Percentiles rank a stretch among this genome's conserved stretches.
Evolutionary conservation across 2,113 vertebrate genomes (phyloP).

Genomic region (Eublepharis macularius): DNA sequence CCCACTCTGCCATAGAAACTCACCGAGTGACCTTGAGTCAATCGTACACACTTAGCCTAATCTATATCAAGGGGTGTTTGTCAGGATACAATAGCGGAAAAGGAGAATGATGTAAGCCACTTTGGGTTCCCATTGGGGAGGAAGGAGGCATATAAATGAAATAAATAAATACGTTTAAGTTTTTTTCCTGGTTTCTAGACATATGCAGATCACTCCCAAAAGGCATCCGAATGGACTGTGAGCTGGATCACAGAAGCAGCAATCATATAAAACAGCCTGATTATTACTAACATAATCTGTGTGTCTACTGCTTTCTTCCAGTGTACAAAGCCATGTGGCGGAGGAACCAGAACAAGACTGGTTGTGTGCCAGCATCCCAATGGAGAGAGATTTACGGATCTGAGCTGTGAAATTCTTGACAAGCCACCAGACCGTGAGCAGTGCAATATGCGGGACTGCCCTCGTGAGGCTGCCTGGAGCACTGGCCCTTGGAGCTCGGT

Average conservation of each 20-base stretch:
- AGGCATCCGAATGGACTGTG: neutral
- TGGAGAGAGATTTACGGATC: constrained; percentile 91
- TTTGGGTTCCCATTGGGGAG: too few species aligned
- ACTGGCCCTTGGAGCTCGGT: constrained; percentile 97
- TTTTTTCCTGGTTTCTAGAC: neutral
- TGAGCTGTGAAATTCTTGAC: constrained; percentile 97
- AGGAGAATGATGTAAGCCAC: too few species aligned
- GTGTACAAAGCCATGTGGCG: constrained; percentile 92
- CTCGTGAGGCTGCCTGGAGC: constrained; percentile 87
- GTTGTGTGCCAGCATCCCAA: constrained; percentile 93
- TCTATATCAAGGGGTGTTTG: too few species aligned
- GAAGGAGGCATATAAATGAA: too few species aligned
- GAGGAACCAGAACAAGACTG: constrained; percentile 89
- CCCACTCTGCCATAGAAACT: too few species aligned
- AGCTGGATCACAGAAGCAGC: neutral
- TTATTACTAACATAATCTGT: constrained; percentile 20
- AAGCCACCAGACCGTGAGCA: constrained; percentile 96
- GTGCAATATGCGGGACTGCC: constrained; percentile 93
- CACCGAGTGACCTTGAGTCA: too few species aligned
- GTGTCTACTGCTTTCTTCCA: constrained; percentile 58
- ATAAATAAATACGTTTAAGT: too few species aligned
- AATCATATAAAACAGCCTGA: neutral
- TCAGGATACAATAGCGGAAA: too few species aligned
- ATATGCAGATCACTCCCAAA: neutral
- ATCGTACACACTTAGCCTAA: too few species aligned